Conservation (phyloP, 2,113 vertebrate species). For the Campylorhamphus procurvoides region DNA sequence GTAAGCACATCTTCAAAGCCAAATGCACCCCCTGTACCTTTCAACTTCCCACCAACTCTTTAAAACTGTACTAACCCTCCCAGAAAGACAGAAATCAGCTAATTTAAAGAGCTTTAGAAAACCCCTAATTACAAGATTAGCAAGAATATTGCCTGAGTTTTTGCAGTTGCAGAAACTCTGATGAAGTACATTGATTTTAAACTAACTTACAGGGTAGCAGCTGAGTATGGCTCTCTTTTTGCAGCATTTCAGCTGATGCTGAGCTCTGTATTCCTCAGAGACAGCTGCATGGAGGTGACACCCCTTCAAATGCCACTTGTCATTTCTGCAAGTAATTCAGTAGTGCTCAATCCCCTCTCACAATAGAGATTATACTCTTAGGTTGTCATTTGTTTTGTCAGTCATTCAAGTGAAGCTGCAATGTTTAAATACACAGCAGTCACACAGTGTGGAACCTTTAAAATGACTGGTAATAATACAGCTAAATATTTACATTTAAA, state of each 20-base stretch:
- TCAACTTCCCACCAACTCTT: background rate
- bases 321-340: constrained; percentile 24
- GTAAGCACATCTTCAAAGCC: background rate
- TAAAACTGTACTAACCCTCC: background rate
- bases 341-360: background rate
- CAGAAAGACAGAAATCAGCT: background rate
- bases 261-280: background rate
- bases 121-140: background rate
- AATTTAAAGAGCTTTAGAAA: background rate
- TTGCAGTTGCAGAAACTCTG: background rate
- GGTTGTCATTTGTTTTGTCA: constrained; percentile 56
- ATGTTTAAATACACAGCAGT: constrained; percentile 33
- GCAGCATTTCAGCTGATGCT: background rate
- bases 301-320: constrained; percentile 11
- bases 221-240: background rate
- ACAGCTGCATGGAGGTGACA: background rate
- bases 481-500: constrained; percentile 69
- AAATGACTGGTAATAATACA: constrained; percentile 49
- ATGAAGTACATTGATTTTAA: background rate
- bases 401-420: constrained; percentile 26
- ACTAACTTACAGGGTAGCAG: background rate
- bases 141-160: background rate
- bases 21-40: background rate
- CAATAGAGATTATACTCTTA: constrained; percentile 38
- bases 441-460: constrained; percentile 5